phyloP scores from a whole-genome alignment of 1,140 invertebrate genomes.

The Steinernema khuongi region DNA sequence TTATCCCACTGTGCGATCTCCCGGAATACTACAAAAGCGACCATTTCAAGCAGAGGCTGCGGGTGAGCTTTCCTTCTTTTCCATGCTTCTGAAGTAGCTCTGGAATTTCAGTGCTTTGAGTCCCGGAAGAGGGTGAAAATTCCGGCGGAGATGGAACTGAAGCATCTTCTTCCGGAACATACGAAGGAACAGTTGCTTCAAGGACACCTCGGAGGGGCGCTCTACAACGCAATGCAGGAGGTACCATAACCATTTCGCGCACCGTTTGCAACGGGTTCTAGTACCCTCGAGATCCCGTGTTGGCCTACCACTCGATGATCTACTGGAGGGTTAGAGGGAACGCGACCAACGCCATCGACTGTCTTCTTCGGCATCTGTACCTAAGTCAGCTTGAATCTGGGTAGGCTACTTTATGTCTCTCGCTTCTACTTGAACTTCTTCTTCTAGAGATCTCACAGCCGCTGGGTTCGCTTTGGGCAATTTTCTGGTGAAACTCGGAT shows the following conservation, averaged over 20 bases:
- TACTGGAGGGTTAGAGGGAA: neutral
- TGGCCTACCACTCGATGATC: neutral
- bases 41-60: neutral
- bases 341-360: neutral
- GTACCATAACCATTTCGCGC: neutral
- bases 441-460: neutral
- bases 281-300: neutral
- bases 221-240: neutral
- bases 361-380: neutral
- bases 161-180: neutral
- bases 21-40: neutral
- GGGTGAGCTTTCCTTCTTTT: neutral
- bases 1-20: neutral
- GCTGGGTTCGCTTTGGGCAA: neutral
- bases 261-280: neutral
- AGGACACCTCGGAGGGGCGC: neutral
- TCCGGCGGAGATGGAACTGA: neutral
- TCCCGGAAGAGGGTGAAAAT: neutral
- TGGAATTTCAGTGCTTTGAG: slow-evolving; percentile 5
- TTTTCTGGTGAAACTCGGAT: slow-evolving; percentile 1
- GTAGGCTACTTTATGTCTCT: neutral
- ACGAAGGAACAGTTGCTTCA: neutral
- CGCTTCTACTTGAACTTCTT: neutral
- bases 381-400: neutral
- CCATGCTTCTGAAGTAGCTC: neutral